Conservation (phyloP, 2,888 invertebrate species). For the Aradus depressus region DNA sequence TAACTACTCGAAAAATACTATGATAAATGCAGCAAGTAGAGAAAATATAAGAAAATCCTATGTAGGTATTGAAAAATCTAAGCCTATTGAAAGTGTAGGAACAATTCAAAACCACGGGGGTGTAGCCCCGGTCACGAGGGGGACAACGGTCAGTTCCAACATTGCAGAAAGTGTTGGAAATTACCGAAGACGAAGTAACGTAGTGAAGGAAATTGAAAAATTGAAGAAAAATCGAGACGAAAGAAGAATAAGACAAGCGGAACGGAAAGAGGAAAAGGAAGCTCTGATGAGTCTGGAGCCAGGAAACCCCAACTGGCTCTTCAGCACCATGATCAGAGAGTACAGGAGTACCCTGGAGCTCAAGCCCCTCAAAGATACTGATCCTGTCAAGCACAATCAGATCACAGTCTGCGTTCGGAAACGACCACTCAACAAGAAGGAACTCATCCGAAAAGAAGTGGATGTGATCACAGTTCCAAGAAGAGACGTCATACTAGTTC, state of each 20-base stretch:
- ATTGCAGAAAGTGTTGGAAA: too few species aligned
- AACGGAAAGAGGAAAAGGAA: slow-evolving; percentile 48
- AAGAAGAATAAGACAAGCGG: slow-evolving; percentile 46
- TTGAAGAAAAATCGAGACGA: slow-evolving; percentile 42
- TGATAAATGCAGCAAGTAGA: too few species aligned
- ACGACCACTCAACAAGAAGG: slow-evolving; percentile 91
- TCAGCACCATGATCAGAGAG: slow-evolving; percentile 47
- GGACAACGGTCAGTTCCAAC: too few species aligned
- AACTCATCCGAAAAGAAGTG: slow-evolving; percentile 72
- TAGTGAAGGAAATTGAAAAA: slow-evolving; percentile 44
- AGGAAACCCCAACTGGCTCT: slow-evolving; percentile 31
- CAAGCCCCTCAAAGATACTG: slow-evolving; percentile 72
- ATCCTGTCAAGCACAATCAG: slow-evolving; percentile 84
- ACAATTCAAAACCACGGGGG: neutral
- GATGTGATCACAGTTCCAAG: slow-evolving; percentile 96
- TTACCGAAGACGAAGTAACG: slow-evolving; percentile 46
- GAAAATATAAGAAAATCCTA: too few species aligned
- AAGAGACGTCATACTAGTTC: slow-evolving; percentile 82
- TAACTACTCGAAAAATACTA: too few species aligned
- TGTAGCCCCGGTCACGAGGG: too few species aligned
- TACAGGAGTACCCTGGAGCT: slow-evolving; percentile 76
- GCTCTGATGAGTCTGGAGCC: slow-evolving; percentile 35
- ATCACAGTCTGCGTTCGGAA: slow-evolving; percentile 98
- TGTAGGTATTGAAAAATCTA: too few species aligned
- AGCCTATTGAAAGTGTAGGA: too few species aligned